Base-by-base conservation (phyloP, 2,113 vertebrate genomes). In the Cathartes aura region DNA sequence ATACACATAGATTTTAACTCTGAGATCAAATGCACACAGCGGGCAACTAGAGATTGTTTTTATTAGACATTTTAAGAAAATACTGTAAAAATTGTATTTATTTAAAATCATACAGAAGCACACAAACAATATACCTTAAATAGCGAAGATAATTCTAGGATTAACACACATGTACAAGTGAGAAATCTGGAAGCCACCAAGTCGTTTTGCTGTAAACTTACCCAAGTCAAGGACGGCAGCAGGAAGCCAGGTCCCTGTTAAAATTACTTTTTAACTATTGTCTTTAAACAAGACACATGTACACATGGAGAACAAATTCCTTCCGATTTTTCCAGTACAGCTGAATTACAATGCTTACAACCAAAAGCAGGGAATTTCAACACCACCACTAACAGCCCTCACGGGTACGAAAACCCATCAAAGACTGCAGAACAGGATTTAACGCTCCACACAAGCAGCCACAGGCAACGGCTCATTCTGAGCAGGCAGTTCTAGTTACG, bases 91-190 rank as follows among this genome's bases (percentile, higher is more conserved):
- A 58, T 59, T 24, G 6, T 4, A 11, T 47, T 43, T 56, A 40
- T 58, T 70, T 53, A 15, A 66, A 66, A 26, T 26, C 19, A 4
- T 6, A 36, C 27, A 45, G 30, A 13, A 58, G 36, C 50, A 14
- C 23, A 53, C 23, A 32, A 40, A 15, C 42, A 55, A 34, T 5
- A 2, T 18, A 34, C 43, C 38, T 55, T 26, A 32, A 63, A 11
- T 0, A 63, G 20, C 19, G n/a, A 19, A 23, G 60, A 2, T 7
- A 5, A 80, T 11, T 45, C 72, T 32, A 60, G 66, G 40, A 17
- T 70, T 50, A 48, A 34, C 8, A 18, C 0, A 17, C 8, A 11
- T 0, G 12, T 34, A 18, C 16, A 11, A 1, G 2, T 14, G 43
- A 62, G 64, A 40, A 23, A 23, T 8, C 2, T 81, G 43, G 30